Evolutionary conservation across 2,797 vertebrate species (phyloP).

Genomic region (Microchirus variegatus): DNA sequence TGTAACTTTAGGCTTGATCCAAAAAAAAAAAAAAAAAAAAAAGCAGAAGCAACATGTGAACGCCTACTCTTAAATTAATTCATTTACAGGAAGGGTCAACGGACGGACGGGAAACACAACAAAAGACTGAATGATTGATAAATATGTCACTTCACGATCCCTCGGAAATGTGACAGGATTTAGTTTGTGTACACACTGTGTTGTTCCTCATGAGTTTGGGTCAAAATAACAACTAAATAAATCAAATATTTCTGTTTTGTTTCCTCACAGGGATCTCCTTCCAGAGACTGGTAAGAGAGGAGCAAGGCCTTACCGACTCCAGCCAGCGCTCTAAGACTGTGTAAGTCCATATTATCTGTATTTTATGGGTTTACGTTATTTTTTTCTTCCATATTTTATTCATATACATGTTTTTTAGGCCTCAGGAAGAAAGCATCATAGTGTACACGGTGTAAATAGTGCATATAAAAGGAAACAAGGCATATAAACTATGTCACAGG

Average conservation of each 20-base stretch:
- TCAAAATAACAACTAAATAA: background rate
- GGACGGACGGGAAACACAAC: conserved; percentile 18
- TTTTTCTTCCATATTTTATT: too few species aligned
- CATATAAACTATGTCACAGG: too few species aligned
- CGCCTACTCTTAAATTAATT: background rate
- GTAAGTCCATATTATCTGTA: conserved; percentile 76
- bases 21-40: conserved; percentile 25
- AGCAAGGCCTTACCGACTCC: conserved; percentile 86
- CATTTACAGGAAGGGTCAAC: conserved; percentile 12
- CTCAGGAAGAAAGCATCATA: too few species aligned
- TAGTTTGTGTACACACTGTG: too few species aligned
- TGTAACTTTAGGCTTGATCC: conserved; percentile 7
- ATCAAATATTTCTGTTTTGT: conserved; percentile 5
- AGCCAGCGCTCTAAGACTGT: conserved; percentile 84
- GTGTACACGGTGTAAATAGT: too few species aligned
- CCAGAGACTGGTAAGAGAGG: conserved; percentile 92
- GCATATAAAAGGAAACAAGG: too few species aligned
- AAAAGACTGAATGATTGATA: background rate
- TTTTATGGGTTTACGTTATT: too few species aligned
- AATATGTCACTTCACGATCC: too few species aligned
- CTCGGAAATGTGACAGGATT: too few species aligned
- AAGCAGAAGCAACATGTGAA: conserved; percentile 34
- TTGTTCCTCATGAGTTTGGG: background rate
- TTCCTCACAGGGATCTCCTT: conserved; percentile 89
- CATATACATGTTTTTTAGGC: too few species aligned